Evolutionary conservation across 2,113 vertebrate genomes (phyloP), one percentile per base, ranked within the genome.

Genomic region (Indicator indicator): DNA sequence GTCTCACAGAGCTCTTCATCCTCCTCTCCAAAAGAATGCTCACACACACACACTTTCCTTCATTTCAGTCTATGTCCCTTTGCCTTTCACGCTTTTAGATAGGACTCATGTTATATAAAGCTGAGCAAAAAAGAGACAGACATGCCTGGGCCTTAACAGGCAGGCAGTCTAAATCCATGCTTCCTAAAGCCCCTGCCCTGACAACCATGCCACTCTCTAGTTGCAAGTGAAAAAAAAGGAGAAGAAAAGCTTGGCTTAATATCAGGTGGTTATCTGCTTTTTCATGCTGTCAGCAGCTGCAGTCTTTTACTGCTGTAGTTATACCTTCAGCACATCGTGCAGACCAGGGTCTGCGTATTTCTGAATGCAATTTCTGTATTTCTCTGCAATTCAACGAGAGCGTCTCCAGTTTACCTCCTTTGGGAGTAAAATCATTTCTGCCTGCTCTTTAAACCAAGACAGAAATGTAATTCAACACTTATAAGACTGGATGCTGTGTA

Each of bases 51-150:
- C 6, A 9, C 23, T 26, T 69, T 24, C 40, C 23, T 58, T 84
- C 5, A 26, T 50, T 89, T 88, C 14, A 74, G 20, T 44, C 40
- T 56, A 1, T 40, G 24, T 68, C 62, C 30, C 14, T 81, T 54
- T 73, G 16, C 42, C 9, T 65, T 90, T 80, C 60, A 67, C n/a
- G 9, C 40, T 14, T 62, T 76, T 88, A 9, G 56, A 46, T 5
- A 44, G n/a, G 24, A 63, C 16, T 58, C 0, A 0, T n/a, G 20
- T 73, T 40, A 6, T 0, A 14, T 30, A 30, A 74, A 84, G n/a
- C 42, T 68, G 63, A 88, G 48, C 17, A 38, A 59, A 65, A 64
- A 52, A 27, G 32, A 71, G 6, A 50, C 21, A n/a, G 40, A 60
- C 9, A 9, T 36, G 4, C 33, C 5, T n/a, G 24, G 50, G 20